Percentiles rank a stretch among this genome's conserved stretches.
Evolutionary conservation across 2,113 vertebrate species (phyloP).

Genomic region (Petrocephalus microphthalmus): DNA sequence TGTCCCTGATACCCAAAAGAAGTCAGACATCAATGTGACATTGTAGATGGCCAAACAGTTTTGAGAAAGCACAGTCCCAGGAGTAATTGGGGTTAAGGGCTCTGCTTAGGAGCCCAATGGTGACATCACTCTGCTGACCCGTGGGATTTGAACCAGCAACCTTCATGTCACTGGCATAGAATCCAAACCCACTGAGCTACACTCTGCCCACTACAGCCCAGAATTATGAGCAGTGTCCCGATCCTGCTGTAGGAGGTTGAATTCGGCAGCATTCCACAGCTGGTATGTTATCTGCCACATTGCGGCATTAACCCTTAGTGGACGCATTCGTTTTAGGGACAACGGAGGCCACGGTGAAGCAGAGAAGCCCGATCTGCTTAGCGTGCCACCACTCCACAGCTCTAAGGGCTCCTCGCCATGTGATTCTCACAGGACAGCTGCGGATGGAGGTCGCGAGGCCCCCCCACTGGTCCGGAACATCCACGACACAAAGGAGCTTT

Average conservation of each 20-base stretch:
- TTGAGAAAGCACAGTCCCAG: not conserved
- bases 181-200: not conserved
- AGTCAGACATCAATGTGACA: no score
- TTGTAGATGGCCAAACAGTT: no score
- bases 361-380: not conserved
- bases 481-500: conserved; percentile 16
- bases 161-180: not conserved
- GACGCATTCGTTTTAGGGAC: not conserved
- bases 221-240: not conserved
- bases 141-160: not conserved
- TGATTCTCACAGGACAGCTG: conserved; percentile 13
- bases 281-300: not conserved
- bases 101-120: not conserved
- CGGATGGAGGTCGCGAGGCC: not conserved
- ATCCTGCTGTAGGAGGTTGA: not conserved
- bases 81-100: not conserved
- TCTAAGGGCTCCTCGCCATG: not conserved
- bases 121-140: not conserved
- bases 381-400: not conserved
- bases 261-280: not conserved
- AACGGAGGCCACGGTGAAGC: not conserved
- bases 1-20: not conserved
- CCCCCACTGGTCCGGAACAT: not conserved
- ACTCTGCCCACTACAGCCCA: not conserved
- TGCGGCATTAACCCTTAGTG: not conserved